Percentiles rank a stretch among this genome's conserved stretches.
These are phyloP conservation scores for Callopanchax toddi DNA, from an alignment of 2,113 vertebrate genomes.

Conservation along the genomic window DNA sequence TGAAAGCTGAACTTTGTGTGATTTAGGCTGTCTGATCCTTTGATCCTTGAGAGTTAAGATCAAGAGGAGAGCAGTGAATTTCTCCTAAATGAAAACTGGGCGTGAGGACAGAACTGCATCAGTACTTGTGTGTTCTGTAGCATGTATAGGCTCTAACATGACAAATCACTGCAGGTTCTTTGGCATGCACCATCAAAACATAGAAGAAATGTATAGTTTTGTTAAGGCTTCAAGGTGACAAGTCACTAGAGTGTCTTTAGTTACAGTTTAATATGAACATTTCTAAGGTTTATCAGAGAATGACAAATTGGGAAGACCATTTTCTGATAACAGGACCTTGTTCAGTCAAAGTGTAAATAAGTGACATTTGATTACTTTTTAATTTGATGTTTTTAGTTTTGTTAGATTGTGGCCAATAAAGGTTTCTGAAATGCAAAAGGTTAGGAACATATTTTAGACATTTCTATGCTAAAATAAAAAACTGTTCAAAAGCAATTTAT, in stretches of 20 bases:
- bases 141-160: not conserved
- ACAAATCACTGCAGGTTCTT: not conserved
- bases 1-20: constrained; percentile 4
- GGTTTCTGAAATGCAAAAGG: no score
- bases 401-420: no score
- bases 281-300: no score
- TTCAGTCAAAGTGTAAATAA: no score
- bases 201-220: not conserved
- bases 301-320: no score
- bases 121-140: not conserved
- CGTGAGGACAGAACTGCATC: not conserved
- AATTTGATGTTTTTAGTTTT: no score
- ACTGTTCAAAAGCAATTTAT: no score
- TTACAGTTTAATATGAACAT: no score
- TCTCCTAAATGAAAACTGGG: constrained; percentile 8
- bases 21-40: constrained; percentile 5
- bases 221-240: not conserved
- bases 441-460: no score
- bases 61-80: constrained; percentile 7
- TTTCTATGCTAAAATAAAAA: no score
- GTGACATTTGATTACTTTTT: no score
- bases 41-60: constrained; percentile 14
- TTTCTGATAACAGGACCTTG: no score
- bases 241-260: not conserved
- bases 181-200: not conserved